Evolutionary conservation across 2,113 vertebrate genomes (phyloP).

Genomic region (Coptodon rendalli): DNA sequence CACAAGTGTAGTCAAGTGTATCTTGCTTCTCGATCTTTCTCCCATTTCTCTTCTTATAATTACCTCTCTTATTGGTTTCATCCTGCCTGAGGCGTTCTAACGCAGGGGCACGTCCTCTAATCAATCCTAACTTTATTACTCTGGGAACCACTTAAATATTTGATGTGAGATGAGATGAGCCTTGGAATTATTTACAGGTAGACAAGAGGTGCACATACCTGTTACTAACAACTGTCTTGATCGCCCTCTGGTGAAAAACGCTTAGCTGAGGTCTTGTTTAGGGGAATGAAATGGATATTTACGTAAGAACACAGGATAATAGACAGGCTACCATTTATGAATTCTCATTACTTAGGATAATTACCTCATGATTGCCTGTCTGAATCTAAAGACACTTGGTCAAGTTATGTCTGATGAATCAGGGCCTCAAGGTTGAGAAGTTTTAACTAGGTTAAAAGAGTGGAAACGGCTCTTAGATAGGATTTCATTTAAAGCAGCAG

Average conservation of each 20-base stretch:
- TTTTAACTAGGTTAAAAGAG: not conserved
- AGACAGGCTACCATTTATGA: accelerated
- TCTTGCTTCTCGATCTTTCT: not conserved
- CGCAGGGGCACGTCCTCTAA: conserved; percentile 25
- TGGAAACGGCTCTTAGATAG: not conserved
- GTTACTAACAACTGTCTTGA: not conserved
- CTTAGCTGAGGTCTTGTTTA: not conserved
- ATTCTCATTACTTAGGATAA: not conserved
- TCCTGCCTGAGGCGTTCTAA: conserved; percentile 27
- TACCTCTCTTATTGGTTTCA: conserved; percentile 48
- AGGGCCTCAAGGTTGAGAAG: not conserved
- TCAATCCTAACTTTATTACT: conserved; percentile 62
- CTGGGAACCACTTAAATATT: conserved; percentile 50
- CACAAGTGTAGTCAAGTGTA: not conserved
- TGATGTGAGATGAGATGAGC: conserved; percentile 36
- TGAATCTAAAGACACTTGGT: not conserved
- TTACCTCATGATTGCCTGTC: not conserved
- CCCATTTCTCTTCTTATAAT: conserved; percentile 31
- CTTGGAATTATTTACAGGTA: conserved; percentile 40
- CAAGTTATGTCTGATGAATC: not conserved
- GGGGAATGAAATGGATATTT: not conserved
- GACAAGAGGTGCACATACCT: not conserved
- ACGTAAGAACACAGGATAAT: not conserved
- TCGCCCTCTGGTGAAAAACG: not conserved
- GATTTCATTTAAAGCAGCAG: not conserved